Base-by-base conservation (phyloP, 2,888 invertebrate genomes). In the Rotaria sp. region DNA sequence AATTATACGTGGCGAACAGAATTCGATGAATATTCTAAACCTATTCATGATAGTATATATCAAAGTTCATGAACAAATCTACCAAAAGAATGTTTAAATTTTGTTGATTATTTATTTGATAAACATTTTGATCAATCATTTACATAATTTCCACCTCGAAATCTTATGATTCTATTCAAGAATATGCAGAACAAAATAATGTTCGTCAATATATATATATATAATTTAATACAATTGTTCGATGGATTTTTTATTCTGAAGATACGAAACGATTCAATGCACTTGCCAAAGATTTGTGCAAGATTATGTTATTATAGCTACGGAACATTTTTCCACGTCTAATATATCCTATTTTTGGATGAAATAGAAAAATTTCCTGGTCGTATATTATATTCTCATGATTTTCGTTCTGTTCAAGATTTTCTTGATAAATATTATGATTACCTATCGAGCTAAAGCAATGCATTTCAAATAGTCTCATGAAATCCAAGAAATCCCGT, bases 401-500 rank as follows among this genome's bases (percentile, higher is more conserved):
- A 86, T 30, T 86, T 74, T 85, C 48, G 85, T 26, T 52, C 24
- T 4, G 35, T 38, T 2, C 21, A 30, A 30, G 38, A 52, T n/a
- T 84, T 84, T 52, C 30, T 30, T 13, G 15, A n/a, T 52, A 38
- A 41, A 21, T 5, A 74, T 87, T 26, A 75, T 84, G 41, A 85
- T 84, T 67, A 74, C 75, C 74, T 87, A 84, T 85, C 86, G 87
- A 30, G 7, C 80, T 13, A 57, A 85, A 21, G 57, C 87, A 13
- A 85, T 87, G 85, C 87, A 59, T 7, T 87, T 86, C 45, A 85
- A 85, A 75, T 87, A 87, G 87, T 87, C 87, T 26, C 10, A 10
- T 24, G 48, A 67, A 24, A 85, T 87, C 38, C 38, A n/a, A 24
- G 87, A 87, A 84, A 26, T 84, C 0, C 87, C 87, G 3, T 84